Conservation (phyloP, 2,888 invertebrate species). For the Drosophila borealis region DNA sequence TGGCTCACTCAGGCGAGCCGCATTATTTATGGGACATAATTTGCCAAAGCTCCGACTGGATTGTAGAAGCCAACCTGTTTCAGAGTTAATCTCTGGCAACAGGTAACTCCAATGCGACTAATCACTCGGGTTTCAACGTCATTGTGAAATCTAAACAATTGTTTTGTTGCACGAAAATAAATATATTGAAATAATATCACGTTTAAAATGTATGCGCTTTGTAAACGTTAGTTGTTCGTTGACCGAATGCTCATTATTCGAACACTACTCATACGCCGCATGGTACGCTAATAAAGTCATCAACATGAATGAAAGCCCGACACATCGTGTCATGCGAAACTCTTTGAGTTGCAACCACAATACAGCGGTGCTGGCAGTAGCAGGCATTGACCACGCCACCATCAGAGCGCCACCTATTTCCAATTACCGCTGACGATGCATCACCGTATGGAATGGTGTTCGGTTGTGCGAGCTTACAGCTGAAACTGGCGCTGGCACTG, state of each 20-base stretch:
- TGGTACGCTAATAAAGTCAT: constrained; percentile 66
- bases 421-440: constrained; percentile 72
- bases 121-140: not conserved
- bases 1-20: constrained; percentile 23
- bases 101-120: constrained; percentile 23
- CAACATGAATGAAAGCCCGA: constrained; percentile 40
- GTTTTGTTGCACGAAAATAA: not conserved
- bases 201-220: constrained; percentile 2
- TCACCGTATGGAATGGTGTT: constrained; percentile 9
- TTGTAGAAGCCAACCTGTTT: constrained; percentile 1
- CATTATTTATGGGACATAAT: constrained; percentile 58
- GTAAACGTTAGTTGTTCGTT: constrained; percentile 11
- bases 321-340: constrained; percentile 43
- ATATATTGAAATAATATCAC: constrained; percentile 1
- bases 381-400: constrained; percentile 62
- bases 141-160: not conserved
- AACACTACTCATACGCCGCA: constrained; percentile 49
- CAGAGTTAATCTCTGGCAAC: constrained; percentile 37
- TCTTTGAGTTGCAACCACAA: constrained; percentile 63
- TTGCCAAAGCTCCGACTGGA: constrained; percentile 25
- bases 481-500: constrained; percentile 27
- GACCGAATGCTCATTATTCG: constrained; percentile 56
- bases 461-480: constrained; percentile 8
- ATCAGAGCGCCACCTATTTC: constrained; percentile 77
- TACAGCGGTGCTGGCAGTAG: constrained; percentile 24